Percentiles rank a stretch among this genome's conserved stretches.
Conservation (phyloP, 2,888 invertebrate genomes). For the Hecatera dysodea region DNA sequence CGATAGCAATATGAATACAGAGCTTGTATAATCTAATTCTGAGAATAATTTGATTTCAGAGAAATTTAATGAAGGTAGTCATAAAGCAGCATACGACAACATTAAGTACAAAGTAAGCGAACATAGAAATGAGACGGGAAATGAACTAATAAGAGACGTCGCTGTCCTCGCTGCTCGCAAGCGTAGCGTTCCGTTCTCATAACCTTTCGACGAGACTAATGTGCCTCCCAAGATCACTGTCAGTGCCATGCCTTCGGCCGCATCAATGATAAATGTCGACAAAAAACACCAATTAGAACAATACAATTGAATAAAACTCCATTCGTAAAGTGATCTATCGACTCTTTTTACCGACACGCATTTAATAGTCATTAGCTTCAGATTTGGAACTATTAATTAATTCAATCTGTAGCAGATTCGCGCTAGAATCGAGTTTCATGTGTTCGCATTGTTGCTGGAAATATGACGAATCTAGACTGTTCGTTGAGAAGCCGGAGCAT, state of each 20-base stretch:
- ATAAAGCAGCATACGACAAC: slow-evolving; percentile 25
- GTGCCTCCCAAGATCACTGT: slow-evolving; percentile 75
- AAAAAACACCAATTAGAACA: slow-evolving; percentile 82
- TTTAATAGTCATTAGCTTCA: slow-evolving; percentile 81
- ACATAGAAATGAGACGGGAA: slow-evolving; percentile 48
- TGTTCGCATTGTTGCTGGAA: slow-evolving; percentile 76
- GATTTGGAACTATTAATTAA: slow-evolving; percentile 79
- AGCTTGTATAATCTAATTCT: not conserved
- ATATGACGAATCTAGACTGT: slow-evolving; percentile 89
- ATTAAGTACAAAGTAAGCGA: slow-evolving; percentile 34
- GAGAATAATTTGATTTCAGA: slow-evolving; percentile 13
- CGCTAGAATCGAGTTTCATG: slow-evolving; percentile 65
- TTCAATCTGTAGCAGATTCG: slow-evolving; percentile 75
- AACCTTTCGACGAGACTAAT: slow-evolving; percentile 77
- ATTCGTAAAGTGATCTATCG: slow-evolving; percentile 68
- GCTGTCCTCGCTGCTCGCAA: slow-evolving; percentile 42
- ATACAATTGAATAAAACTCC: slow-evolving; percentile 79
- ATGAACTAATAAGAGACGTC: slow-evolving; percentile 51
- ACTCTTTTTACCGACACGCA: slow-evolving; percentile 74
- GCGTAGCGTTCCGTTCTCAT: slow-evolving; percentile 63
- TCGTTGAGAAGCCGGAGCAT: slow-evolving; percentile 86
- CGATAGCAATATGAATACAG: slow-evolving; percentile 16
- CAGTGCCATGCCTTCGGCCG: slow-evolving; percentile 71
- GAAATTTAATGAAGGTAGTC: slow-evolving; percentile 21
- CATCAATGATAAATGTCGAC: slow-evolving; percentile 75